Evolutionary conservation across 2,113 vertebrate genomes (phyloP), one percentile per base, ranked within the genome.

Genomic region (Eubucco bourcierii): DNA sequence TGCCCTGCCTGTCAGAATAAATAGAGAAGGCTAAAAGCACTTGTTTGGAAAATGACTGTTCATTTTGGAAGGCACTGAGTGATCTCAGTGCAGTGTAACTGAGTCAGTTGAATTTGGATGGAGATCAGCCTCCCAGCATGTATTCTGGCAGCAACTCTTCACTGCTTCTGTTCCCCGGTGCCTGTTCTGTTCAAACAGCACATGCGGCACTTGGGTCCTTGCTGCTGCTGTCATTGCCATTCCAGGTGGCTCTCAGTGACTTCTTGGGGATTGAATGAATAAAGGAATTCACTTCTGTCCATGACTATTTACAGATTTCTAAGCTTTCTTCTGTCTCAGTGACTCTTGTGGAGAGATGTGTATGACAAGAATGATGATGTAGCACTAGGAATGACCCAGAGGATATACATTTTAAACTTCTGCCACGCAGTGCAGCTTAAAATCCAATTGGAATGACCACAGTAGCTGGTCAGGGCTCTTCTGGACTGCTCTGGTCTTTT

Each of bases 41-140:
- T 94, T 53, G 68, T 76, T 94, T 91, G 64, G 80, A 44, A 80
- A 95, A 86, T 91, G 95, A 94, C 82, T 96, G 88, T 94, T 96
- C 94, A 92, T 95, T 95, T 96, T 89, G 90, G 88, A 90, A 95
- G 84, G 80, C 88, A 76, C 37, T 34, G 85, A 86, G 77, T 72
- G 87, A 94, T 92, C 86, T 86, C 80, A 60, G 52, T 85, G 90
- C 88, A 96, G 75, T 90, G 88, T 67, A 80, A 95, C 88, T 80
- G 90, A 95, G 90, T 94, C 90, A 91, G 85, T 78, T 79, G 88
- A 68, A 56, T 90, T 94, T 95, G 95, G 95, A 90, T 56, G 50
- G 90, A 90, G 73, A 90, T 86, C 95, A 96, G 86, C 58, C 93
- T 93, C 85, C 76, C 93, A 91, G 86, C 88, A 8, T 78, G 88